Conservation (phyloP, 37 sponge, comb jelly and placozoan species). For the Axinella damicornis region DNA sequence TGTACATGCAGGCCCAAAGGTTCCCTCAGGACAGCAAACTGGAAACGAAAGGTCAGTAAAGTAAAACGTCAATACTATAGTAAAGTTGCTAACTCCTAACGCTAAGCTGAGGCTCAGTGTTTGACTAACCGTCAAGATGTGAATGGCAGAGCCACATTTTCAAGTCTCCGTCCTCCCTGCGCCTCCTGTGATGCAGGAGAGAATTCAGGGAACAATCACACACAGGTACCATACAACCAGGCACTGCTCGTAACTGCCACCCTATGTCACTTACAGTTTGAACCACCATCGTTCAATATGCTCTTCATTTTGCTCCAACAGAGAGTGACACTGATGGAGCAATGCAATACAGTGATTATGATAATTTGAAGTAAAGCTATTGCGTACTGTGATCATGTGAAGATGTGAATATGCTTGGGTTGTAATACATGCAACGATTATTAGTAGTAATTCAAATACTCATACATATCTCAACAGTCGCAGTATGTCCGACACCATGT, state of each 20-base stretch:
- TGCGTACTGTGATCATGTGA: too few species aligned
- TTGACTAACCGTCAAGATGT: conserved; percentile 63
- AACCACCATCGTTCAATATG: conserved; percentile 94
- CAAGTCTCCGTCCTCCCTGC: conserved; percentile 55
- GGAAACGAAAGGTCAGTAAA: background rate
- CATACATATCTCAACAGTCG: too few species aligned
- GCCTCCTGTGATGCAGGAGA: conserved; percentile 42
- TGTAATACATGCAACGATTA: too few species aligned
- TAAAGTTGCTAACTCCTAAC: too few species aligned
- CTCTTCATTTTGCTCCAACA: conserved; percentile 83
- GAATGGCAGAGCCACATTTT: conserved; percentile 71
- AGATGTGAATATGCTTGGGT: too few species aligned
- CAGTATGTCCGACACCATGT: too few species aligned
- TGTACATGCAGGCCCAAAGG: conserved; percentile 74
- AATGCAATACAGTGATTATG: too few species aligned
- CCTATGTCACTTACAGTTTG: conserved; percentile 81
- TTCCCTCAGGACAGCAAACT: conserved; percentile 82
- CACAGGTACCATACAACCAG: background rate
- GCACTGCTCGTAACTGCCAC: too few species aligned
- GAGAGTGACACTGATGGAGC: conserved; percentile 60
- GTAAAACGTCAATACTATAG: background rate
- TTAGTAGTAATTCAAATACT: too few species aligned
- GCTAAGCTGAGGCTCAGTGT: too few species aligned
- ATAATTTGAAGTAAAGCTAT: too few species aligned
- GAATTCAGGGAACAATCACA: too few species aligned